Evolutionary conservation across 2,888 invertebrate genomes (phyloP), one percentile per base, ranked within the genome.

Genomic region (Pegoplata infirma): DNA sequence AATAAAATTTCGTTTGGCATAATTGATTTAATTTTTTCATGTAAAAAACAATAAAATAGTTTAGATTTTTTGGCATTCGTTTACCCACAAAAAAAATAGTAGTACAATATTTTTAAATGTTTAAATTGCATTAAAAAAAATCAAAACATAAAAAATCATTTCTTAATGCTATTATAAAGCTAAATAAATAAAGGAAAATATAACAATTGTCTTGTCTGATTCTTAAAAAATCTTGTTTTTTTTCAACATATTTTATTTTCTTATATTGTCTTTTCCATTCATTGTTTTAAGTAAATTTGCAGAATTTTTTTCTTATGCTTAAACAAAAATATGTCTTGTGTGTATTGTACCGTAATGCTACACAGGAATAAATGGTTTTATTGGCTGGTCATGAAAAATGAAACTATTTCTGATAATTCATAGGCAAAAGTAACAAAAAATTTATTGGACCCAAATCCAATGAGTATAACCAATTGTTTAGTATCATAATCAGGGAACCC

Each of bases 251-350:
- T 53, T 59, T 21, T 6, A 51, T 51, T 44, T 53, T 36, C 12
- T 47, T 36, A 10, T 36, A 4, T 55, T 69, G 16, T 56, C 17
- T 32, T 71, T n/a, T 40, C 12, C 10, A 5, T 47, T 46, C 32
- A 77, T 73, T 77, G 77, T 73, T 64, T 73, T 68, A 77, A 73
- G 77, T 68, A 73, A 77, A 77, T 77, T 73, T 46, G 51, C 51
- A 58, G 58, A 67, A 73, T 53, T 53, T 59, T 0, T 58, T 51
- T 47, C 7, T 3, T 47, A 36, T 28, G 17, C 16, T 21, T 19
- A 3, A n/a, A 56, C 4, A n/a, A 12, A 23, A 32, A 32, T 21
- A 12, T 16, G 4, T 1, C 14, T 14, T 14, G 8, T 21, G 0
- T 25, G 23, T 21, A 0, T 47, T 25, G 12, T 53, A 14, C 25